phyloP scores from a whole-genome alignment of 2,113 vertebrate genomes.

The Heteronetta atricapilla region DNA sequence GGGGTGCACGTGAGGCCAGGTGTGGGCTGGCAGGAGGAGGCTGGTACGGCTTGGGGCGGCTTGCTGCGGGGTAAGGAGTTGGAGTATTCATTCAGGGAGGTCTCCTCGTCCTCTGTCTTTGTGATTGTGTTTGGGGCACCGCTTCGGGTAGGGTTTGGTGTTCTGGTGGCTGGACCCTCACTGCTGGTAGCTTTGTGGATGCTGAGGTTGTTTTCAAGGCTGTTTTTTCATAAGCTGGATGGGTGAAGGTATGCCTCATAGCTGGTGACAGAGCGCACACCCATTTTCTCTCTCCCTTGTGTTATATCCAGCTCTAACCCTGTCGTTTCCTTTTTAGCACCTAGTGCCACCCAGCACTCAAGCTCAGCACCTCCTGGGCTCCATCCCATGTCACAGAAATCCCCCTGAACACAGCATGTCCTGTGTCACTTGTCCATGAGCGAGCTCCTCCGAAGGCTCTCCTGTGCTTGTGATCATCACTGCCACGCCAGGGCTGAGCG shows the following conservation, averaged over 20 bases:
- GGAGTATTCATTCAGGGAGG: not conserved
- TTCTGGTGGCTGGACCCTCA: not conserved
- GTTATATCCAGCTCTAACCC: not conserved
- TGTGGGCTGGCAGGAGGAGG: not conserved
- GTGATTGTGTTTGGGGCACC: fast-evolving
- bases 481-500: not conserved
- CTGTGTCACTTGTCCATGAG: not conserved
- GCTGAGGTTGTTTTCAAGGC: fast-evolving
- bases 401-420: not conserved
- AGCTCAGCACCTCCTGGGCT: fast-evolving
- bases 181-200: fast-evolving
- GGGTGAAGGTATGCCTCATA: not conserved
- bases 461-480: not conserved
- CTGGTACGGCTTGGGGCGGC: not conserved
- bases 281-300: not conserved
- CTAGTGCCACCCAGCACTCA: not conserved
- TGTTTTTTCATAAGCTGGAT: not conserved
- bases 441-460: not conserved
- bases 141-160: not conserved
- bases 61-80: not conserved
- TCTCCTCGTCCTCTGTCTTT: fast-evolving
- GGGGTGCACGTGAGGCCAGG: not conserved
- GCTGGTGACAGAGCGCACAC: not conserved
- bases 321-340: not conserved
- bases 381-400: not conserved